Percentiles rank a stretch among this genome's conserved stretches.
Evolutionary conservation across 2,113 vertebrate genomes (phyloP).

Genomic region (Microtus richardsoni): DNA sequence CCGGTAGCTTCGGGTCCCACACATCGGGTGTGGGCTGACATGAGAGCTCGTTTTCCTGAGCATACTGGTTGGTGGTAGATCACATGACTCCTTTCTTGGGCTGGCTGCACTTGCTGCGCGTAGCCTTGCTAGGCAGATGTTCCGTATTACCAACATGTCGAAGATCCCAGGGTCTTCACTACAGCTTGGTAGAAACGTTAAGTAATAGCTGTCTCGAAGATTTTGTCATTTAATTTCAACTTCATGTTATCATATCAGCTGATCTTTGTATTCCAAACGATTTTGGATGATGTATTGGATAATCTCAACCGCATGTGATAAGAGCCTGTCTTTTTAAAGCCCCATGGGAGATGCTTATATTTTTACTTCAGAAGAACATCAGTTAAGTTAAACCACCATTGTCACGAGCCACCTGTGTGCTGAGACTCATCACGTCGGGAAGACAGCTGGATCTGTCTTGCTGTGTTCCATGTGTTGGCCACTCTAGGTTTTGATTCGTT

Average conservation of each 20-base stretch:
- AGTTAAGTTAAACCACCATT: not conserved
- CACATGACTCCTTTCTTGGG: not conserved
- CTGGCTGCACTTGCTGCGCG: not conserved
- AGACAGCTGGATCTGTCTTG: not conserved
- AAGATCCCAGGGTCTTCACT: not conserved
- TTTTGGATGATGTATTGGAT: not conserved
- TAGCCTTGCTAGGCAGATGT: not conserved
- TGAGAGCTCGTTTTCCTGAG: not conserved
- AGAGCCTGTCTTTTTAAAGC: not conserved
- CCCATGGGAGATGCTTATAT: not conserved
- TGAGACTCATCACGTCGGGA: not conserved
- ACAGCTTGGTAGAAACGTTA: not conserved
- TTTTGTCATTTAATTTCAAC: not conserved
- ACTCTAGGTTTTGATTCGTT: not conserved
- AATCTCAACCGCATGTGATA: not conserved
- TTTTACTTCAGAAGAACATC: not conserved
- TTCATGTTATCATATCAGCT: not conserved
- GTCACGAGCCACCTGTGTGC: not conserved
- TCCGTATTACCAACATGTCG: not conserved
- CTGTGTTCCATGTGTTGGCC: not conserved
- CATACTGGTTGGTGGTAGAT: not conserved
- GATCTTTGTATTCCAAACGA: not conserved
- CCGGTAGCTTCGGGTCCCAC: not conserved
- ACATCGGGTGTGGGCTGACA: not conserved
- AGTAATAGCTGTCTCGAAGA: not conserved